Conservation (phyloP, 2,113 vertebrate species). For the Alouatta palliata region DNA sequence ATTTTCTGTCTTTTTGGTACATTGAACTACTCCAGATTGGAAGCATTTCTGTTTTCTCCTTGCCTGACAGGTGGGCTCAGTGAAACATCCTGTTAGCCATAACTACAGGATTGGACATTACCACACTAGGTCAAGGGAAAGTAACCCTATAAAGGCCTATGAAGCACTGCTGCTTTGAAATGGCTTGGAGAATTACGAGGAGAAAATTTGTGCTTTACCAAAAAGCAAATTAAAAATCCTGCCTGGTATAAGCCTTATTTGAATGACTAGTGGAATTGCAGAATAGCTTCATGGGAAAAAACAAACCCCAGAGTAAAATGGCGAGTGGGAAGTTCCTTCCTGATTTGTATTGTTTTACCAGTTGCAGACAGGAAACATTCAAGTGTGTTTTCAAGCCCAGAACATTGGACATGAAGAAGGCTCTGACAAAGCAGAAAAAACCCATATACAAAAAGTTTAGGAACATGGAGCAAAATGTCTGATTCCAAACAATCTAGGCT, state of each 20-base stretch:
- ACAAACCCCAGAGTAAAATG: conserved; percentile 48
- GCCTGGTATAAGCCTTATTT: background rate
- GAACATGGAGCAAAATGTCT: background rate
- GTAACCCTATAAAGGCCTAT: background rate
- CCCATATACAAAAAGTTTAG: background rate
- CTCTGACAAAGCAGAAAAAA: conserved; percentile 42
- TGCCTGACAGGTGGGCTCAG: background rate
- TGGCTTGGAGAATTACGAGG: background rate
- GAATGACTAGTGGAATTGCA: background rate
- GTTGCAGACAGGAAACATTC: conserved; percentile 66
- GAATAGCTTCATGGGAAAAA: conserved; percentile 64
- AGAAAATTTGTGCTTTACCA: background rate
- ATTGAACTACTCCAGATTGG: background rate
- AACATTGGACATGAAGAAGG: conserved; percentile 37
- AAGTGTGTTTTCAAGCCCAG: conserved; percentile 57
- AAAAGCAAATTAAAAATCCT: background rate
- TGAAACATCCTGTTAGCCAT: background rate
- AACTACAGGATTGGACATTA: background rate
- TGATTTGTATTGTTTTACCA: conserved; percentile 70
- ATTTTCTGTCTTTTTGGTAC: background rate
- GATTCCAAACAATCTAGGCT: background rate
- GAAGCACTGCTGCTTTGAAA: background rate
- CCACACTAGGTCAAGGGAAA: background rate
- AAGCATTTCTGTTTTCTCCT: background rate
- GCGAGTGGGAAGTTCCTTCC: conserved; percentile 65